These are phyloP conservation scores for Notiomystis cincta DNA, from an alignment of 2,113 vertebrate genomes.

Conservation along the genomic window DNA sequence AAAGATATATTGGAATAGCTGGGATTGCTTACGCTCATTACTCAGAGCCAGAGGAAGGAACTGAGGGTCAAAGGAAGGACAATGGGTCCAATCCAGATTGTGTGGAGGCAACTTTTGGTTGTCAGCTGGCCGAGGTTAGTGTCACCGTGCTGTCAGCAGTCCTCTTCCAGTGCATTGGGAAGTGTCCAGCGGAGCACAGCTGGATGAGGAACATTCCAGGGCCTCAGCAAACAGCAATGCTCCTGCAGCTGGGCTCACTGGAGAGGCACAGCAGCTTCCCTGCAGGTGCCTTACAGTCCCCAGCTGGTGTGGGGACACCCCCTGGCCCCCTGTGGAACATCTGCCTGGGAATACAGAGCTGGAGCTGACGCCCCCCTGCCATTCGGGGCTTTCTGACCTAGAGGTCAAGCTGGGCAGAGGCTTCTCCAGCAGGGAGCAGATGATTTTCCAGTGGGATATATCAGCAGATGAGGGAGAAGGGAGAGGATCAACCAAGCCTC, in stretches of 20 bases:
- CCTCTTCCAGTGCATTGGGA: not conserved
- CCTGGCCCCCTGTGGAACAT: not conserved
- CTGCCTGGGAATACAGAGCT: not conserved
- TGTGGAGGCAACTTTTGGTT: not conserved
- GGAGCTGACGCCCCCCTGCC: not conserved
- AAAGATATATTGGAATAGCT: not conserved
- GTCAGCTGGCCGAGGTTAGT: not conserved
- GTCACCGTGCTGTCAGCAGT: not conserved
- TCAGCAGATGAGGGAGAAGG: not conserved
- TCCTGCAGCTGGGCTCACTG: not conserved
- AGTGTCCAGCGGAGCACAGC: not conserved
- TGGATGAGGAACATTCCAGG: not conserved
- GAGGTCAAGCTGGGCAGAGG: not conserved
- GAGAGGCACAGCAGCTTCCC: not conserved
- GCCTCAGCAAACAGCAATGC: not conserved
- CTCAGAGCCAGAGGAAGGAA: not conserved
- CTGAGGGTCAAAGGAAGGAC: conserved; percentile 38
- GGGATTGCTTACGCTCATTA: not conserved
- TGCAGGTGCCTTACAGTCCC: not conserved
- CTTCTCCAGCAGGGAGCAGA: not conserved
- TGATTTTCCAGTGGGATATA: not conserved
- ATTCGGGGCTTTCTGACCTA: fast-evolving
- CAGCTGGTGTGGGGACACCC: not conserved
- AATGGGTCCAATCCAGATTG: not conserved
- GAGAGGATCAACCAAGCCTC: fast-evolving